Conservation (phyloP, 1,140 invertebrate species). For the Drosophila micromelanica region DNA sequence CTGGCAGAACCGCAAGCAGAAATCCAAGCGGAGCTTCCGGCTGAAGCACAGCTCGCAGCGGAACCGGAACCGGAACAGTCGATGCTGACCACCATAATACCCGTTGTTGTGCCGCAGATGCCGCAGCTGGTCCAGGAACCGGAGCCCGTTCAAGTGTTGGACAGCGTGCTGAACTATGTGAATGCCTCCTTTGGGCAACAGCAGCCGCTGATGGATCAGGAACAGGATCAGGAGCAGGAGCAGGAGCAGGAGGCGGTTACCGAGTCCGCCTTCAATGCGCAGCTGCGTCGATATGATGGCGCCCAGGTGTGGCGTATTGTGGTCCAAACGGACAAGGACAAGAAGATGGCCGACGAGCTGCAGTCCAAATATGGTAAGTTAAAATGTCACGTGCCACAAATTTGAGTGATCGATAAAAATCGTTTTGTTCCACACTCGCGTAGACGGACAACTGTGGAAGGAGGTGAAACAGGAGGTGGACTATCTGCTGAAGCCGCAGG, state of each 20-base stretch:
- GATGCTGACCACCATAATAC: slow-evolving; percentile 73
- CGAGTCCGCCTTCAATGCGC: slow-evolving; percentile 50
- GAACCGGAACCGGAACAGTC: slow-evolving; percentile 23
- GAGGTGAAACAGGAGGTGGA: slow-evolving; percentile 88
- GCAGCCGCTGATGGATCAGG: slow-evolving; percentile 36
- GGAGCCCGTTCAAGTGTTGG: slow-evolving; percentile 46
- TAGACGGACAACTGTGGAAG: slow-evolving; percentile 89
- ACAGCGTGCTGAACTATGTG: slow-evolving; percentile 81
- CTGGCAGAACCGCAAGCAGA: not conserved
- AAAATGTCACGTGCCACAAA: not conserved
- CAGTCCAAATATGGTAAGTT: slow-evolving; percentile 80
- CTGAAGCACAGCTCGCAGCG: not conserved
- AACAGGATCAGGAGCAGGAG: slow-evolving; percentile 33
- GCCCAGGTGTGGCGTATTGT: slow-evolving; percentile 86
- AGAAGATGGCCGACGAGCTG: slow-evolving; percentile 74
- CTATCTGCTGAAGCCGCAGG: slow-evolving; percentile 87
- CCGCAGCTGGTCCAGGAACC: not conserved
- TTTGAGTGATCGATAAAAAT: no score
- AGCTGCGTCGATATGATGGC: slow-evolving; percentile 85
- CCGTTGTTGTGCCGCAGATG: slow-evolving; percentile 39
- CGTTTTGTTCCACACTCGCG: no score
- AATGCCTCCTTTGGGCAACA: slow-evolving; percentile 74
- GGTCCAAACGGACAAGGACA: slow-evolving; percentile 83
- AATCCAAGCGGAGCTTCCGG: not conserved
- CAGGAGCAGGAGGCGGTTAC: slow-evolving; percentile 16